These are phyloP conservation scores for Ptychodera flava DNA, from an alignment of 35 echinoderm and acorn worm species.

Conservation along the genomic window DNA sequence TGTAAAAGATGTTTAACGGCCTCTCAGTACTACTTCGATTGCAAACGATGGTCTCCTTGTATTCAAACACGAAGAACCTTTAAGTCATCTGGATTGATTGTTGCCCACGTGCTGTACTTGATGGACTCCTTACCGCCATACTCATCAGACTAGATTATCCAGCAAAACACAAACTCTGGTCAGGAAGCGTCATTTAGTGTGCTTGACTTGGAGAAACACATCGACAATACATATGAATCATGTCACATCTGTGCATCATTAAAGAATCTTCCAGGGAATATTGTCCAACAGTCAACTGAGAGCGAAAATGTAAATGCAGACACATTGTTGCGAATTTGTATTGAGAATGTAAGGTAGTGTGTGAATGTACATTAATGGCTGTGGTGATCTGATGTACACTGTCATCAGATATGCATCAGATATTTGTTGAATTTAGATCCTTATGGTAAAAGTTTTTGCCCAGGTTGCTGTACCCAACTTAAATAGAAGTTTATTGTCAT, in stretches of 20 bases:
- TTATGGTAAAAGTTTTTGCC: no score
- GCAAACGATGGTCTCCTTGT: slow-evolving; percentile 47
- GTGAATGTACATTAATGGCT: no score
- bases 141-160: slow-evolving; percentile 32
- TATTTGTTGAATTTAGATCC: no score
- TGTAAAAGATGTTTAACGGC: slow-evolving; percentile 52
- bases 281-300: background rate
- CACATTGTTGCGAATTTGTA: no score
- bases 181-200: slow-evolving; percentile 37
- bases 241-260: slow-evolving; percentile 34
- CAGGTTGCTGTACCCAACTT: no score
- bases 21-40: slow-evolving; percentile 35
- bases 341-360: no score
- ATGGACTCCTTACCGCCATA: slow-evolving; percentile 20
- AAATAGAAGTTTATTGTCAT: no score
- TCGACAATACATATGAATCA: slow-evolving; percentile 41
- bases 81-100: slow-evolving; percentile 4
- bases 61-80: slow-evolving; percentile 6
- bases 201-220: slow-evolving; percentile 33
- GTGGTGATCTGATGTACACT: no score
- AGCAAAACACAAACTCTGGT: slow-evolving; percentile 31
- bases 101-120: slow-evolving; percentile 6
- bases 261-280: background rate
- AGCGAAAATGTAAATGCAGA: no score
- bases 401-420: no score